phyloP scores from a whole-genome alignment of 2,797 vertebrate species.

The Rhynchonycteris naso region DNA sequence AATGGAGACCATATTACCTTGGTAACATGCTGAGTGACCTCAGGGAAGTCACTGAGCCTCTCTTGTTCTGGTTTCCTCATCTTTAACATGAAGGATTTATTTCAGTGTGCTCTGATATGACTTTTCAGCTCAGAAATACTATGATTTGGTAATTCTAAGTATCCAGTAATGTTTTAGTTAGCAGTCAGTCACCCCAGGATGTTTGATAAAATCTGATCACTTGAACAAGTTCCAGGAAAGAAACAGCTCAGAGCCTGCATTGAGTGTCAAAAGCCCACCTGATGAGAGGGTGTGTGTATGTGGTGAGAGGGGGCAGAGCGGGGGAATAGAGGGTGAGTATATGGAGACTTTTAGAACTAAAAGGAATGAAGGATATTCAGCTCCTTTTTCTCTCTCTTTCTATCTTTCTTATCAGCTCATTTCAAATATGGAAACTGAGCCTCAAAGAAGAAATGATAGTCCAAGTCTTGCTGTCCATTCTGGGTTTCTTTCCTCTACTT shows the following conservation, averaged over 20 bases:
- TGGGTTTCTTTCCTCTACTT: neutral
- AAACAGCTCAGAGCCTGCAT: conserved; percentile 51
- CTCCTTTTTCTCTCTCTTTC: neutral
- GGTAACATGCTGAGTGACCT: neutral
- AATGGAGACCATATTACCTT: neutral
- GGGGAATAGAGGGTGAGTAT: neutral
- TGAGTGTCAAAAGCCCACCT: conserved; percentile 62
- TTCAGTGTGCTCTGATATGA: conserved; percentile 33
- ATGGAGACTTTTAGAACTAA: conserved; percentile 23
- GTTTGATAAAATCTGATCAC: conserved; percentile 76
- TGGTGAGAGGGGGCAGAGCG: neutral
- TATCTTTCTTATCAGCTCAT: neutral
- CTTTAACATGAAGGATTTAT: conserved; percentile 4
- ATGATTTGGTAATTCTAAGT: conserved; percentile 61
- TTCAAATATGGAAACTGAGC: conserved; percentile 27
- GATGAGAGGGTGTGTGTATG: conserved; percentile 38
- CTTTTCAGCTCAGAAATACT: conserved; percentile 48
- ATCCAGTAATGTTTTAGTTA: conserved; percentile 74
- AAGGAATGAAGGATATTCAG: conserved; percentile 40
- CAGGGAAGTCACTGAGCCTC: neutral
- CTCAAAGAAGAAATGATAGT: conserved; percentile 1
- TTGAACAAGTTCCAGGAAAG: conserved; percentile 66
- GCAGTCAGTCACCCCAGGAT: conserved; percentile 66
- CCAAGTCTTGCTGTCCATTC: neutral
- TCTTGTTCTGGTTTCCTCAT: neutral